Evolutionary conservation across 35 echinoderm and acorn worm species (phyloP).

Genomic region (Ophiothrix spiculata): DNA sequence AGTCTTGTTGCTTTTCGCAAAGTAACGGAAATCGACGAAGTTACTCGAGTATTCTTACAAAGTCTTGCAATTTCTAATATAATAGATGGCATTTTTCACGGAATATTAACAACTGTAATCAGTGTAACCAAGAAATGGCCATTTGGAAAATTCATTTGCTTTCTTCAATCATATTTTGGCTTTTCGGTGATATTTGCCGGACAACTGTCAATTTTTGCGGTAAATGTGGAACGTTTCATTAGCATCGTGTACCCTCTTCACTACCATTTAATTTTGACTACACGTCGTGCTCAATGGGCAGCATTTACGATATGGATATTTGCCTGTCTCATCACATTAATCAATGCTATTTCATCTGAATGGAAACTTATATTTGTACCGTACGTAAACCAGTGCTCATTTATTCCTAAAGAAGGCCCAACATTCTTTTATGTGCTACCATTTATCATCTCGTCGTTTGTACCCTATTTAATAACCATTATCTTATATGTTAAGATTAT

Average conservation of each 20-base stretch:
- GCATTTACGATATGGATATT: neutral
- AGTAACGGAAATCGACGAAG: neutral
- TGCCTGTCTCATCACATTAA: neutral
- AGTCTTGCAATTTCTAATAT: neutral
- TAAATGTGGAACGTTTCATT: neutral
- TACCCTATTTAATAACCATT: neutral
- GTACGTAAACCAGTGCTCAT: neutral
- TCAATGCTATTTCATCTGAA: neutral
- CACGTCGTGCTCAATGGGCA: neutral
- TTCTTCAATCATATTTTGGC: neutral
- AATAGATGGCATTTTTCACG: neutral
- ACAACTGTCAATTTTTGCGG: neutral
- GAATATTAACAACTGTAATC: neutral
- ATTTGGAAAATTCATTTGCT: neutral
- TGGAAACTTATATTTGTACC: neutral
- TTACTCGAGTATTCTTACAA: neutral
- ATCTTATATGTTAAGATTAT: neutral
- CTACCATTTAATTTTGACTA: neutral
- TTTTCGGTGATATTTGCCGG: neutral
- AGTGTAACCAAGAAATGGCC: neutral
- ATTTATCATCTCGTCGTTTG: neutral
- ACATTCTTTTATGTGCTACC: neutral
- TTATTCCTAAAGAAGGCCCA: neutral
- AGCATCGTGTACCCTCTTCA: neutral
- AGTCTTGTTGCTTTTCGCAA: neutral